Evolutionary conservation across 2,888 invertebrate genomes (phyloP).

Genomic region (Tipula vernalis): DNA sequence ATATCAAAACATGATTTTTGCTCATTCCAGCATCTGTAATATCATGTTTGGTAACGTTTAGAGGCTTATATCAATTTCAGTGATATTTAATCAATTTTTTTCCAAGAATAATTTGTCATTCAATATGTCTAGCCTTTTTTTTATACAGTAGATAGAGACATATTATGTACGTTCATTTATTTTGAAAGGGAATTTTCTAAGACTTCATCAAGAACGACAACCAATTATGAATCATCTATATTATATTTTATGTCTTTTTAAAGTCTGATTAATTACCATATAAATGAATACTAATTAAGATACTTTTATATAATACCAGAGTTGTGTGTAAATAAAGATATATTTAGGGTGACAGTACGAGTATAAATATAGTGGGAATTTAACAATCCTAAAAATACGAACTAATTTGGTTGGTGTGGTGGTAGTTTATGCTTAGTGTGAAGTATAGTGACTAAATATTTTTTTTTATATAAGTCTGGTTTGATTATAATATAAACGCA

Average conservation of each 20-base stretch:
- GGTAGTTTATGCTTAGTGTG: background rate
- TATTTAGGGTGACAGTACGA: background rate
- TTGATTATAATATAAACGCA: background rate
- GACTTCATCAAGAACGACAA: background rate
- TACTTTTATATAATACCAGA: background rate
- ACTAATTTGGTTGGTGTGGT: background rate
- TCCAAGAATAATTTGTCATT: background rate
- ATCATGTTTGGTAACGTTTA: too few relatives aligned
- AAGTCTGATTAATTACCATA: conserved; percentile 4
- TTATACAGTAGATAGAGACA: background rate
- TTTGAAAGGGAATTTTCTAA: background rate
- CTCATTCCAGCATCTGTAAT: too few relatives aligned
- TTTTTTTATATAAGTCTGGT: background rate
- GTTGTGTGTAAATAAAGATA: background rate
- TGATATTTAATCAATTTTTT: too few relatives aligned
- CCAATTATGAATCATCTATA: background rate
- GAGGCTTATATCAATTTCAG: too few relatives aligned
- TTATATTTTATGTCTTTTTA: background rate
- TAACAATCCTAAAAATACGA: background rate
- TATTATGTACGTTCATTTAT: background rate
- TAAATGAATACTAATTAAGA: background rate
- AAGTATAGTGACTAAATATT: background rate
- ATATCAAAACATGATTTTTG: too few relatives aligned
- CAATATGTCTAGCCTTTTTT: background rate
- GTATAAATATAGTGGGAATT: background rate